A percentile compares a stretch with the other conserved stretches of the same genome.
Conservation (phyloP, 2,113 vertebrate species). For the Ptilonorhynchus violaceus region DNA sequence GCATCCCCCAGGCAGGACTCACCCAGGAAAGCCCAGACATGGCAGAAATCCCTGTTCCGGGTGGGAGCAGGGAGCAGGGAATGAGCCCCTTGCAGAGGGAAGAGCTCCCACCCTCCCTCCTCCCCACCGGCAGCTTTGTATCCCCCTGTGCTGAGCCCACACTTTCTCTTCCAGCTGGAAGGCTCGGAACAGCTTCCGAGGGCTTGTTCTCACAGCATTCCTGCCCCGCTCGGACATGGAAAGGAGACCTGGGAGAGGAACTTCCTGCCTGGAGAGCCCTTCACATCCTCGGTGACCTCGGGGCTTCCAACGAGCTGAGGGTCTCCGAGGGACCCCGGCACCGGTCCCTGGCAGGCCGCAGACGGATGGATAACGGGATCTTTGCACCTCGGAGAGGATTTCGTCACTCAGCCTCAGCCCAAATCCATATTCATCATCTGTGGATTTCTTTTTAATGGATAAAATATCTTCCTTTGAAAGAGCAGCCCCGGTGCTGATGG, state of each 20-base stretch:
- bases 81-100: background rate
- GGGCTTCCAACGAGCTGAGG: background rate
- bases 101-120: accelerated
- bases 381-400: slow-evolving; percentile 7
- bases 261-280: background rate
- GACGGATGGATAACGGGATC: background rate
- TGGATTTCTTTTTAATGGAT: slow-evolving; percentile 55
- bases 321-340: background rate
- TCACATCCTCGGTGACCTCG: background rate
- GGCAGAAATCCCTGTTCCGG: background rate
- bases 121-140: background rate
- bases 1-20: too few relatives aligned
- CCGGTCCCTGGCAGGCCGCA: background rate
- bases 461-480: slow-evolving; percentile 37
- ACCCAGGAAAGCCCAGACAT: too few relatives aligned
- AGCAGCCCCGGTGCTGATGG: slow-evolving; percentile 39
- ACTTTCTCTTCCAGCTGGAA: slow-evolving; percentile 33
- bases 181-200: background rate
- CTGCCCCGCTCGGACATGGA: background rate
- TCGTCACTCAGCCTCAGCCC: slow-evolving; percentile 2
- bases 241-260: background rate
- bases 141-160: background rate
- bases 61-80: background rate
- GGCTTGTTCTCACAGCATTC: background rate
- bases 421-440: slow-evolving; percentile 27